A percentile compares a stretch with the other conserved stretches of the same genome.
phyloP scores from a whole-genome alignment of 2,113 vertebrate genomes.

The Amia ocellicauda region DNA sequence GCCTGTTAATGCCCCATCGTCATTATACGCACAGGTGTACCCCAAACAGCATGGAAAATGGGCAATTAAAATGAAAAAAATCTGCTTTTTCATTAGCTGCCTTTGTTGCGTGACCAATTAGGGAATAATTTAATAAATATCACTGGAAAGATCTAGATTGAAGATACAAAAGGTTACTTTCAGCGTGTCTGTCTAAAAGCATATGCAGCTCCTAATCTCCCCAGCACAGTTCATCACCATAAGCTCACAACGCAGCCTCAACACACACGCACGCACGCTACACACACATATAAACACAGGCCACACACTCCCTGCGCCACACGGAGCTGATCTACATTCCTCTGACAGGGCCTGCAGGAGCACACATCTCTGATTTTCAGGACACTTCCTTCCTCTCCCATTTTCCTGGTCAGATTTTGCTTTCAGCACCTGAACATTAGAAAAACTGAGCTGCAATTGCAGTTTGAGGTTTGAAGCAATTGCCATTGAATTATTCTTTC shows the following conservation, averaged over 20 bases:
- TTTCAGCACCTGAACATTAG: no score
- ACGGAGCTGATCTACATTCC: slow-evolving; percentile 22
- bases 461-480: no score
- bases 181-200: slow-evolving; percentile 71
- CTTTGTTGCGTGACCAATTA: slow-evolving; percentile 90
- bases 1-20: slow-evolving; percentile 84
- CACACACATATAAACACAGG: slow-evolving; percentile 24
- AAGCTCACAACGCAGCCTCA: slow-evolving; percentile 18
- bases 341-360: slow-evolving; percentile 16
- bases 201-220: slow-evolving; percentile 52
- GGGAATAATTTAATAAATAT: slow-evolving; percentile 89
- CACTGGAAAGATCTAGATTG: slow-evolving; percentile 76
- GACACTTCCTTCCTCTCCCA: background rate
- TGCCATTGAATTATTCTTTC: no score
- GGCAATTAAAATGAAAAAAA: slow-evolving; percentile 91
- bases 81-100: slow-evolving; percentile 90
- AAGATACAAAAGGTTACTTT: slow-evolving; percentile 84
- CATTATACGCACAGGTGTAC: slow-evolving; percentile 92
- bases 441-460: no score
- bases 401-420: no score
- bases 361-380: slow-evolving; percentile 12
- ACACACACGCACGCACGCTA: slow-evolving; percentile 5
- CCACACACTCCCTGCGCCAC: slow-evolving; percentile 31
- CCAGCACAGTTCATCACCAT: slow-evolving; percentile 10
- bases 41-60: slow-evolving; percentile 82